Evolutionary conservation across 2,113 vertebrate genomes (phyloP), one percentile per base, ranked within the genome.

Genomic region (Tretioscincus oriximinensis): DNA sequence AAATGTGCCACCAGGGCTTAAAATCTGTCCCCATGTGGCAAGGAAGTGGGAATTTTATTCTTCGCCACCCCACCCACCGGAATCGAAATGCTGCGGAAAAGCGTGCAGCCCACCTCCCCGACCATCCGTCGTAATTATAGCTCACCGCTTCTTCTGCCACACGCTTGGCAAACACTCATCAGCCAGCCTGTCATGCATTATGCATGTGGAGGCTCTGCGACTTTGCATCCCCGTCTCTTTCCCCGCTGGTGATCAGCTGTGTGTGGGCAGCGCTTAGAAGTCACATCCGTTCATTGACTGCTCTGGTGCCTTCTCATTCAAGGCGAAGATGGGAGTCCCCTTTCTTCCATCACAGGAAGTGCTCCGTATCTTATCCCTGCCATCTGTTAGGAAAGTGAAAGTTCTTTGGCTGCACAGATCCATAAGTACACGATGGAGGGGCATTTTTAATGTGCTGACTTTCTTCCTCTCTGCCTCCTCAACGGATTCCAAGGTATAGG

Each of bases 171-270:
- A 1, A 0, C 9, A 12, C 26, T 54, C 7, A 3, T 11, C 5
- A 24, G 24, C 7, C 0, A 1, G 1, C n/a, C 0, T 0, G 41
- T 64, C 63, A 1, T 54, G 29, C 8, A 45, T 68, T 1, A 0
- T 72, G 68, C 76, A 2, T 78, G 73, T 10, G 9, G 5, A 69
- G 35, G 78, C 54, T 73, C 12, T 69, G 16, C 12, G n/a, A 9
- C 10, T 54, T 9, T 4, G 21, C 12, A 51, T 51, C 9, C 49
- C 49, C 3, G 18, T n/a, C 74, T 64, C 11, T 29, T 28, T 24
- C 26, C 10, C 63, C 29, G 10, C 66, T 4, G 9, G 2, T 5
- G 7, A 74, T 60, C 22, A 29, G 64, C 21, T 20, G 47, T 16
- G 2, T 24, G 31, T 5, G 63, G 76, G 58, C 22, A 49, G 0